Base-by-base conservation (phyloP, 1,140 invertebrate species). In the Ylistrum balloti region DNA sequence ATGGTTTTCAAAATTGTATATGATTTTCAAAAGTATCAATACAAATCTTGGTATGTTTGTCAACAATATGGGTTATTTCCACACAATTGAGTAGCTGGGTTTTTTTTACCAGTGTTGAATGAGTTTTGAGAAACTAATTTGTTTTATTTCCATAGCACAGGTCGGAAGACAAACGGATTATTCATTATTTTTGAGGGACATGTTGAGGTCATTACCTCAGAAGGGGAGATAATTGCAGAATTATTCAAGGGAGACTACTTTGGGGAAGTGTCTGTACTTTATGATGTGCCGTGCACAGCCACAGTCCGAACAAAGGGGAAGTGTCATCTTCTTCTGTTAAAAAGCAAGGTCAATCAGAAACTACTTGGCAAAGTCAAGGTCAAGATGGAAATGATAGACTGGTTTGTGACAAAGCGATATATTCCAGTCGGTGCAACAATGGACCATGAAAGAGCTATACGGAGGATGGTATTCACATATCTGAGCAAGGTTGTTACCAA, bases 231-330 rank as follows among this genome's bases (percentile, higher is more conserved):
- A 33, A 33, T 92, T 0, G 89, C 89, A n/a, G 90, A 86, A 5
- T 34, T 92, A 33, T 38, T 33, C 20, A 56, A 86, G 20, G 91
- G 91, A 33, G 74, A 92, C 17, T 92, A 48, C 34, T 92, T 92
- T 88, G 91, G 91, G 38, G 91, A 92, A 87, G 90, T 90, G 3
- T 92, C 91, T 20, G 86, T 90, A 15, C 33, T 92, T 11, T 92
- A 90, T 86, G 22, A 87, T 22, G 56, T 88, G 74, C 87, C 89
- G 0, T 92, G 91, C 48, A 92, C 91, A 28, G 89, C 91, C 20
- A 89, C 48, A 56, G 89, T 92, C 28, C 87, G 89, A 38, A 87
- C 91, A 85, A 41, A 35, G 34, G 87, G 20, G 33, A 91, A 86
- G 22, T 88, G 90, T 86, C 28, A 74, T 33, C 33, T 91, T n/a